These are phyloP conservation scores for Phataginus tetradactyla DNA, from an alignment of 2,797 vertebrate genomes.

Conservation along the genomic window DNA sequence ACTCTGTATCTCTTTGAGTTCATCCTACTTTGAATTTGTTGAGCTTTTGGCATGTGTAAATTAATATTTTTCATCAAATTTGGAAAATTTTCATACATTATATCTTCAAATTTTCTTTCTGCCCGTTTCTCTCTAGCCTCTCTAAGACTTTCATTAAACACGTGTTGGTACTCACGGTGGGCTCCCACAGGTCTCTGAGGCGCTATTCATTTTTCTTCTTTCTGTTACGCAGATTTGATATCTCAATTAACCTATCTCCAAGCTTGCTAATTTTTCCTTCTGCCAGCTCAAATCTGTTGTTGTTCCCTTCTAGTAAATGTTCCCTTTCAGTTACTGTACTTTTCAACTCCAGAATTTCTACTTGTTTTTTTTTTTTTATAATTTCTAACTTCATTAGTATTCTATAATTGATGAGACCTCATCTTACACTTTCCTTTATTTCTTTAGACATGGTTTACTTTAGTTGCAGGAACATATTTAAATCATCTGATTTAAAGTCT, in stretches of 20 bases:
- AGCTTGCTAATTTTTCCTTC: neutral
- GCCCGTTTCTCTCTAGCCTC: neutral
- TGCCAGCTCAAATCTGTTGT: neutral
- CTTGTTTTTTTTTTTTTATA: neutral
- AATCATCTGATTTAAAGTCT: neutral
- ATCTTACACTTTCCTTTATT: neutral
- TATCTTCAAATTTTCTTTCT: neutral
- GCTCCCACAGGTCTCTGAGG: neutral
- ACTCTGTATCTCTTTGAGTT: neutral
- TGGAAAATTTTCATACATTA: neutral
- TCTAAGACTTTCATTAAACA: neutral
- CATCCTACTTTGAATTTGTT: neutral
- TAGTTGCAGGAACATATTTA: neutral
- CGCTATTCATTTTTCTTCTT: neutral
- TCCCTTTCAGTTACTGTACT: neutral
- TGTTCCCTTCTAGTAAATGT: neutral
- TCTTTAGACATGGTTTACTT: neutral
- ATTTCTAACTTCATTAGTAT: neutral
- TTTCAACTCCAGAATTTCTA: constrained; percentile 15
- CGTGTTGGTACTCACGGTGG: neutral
- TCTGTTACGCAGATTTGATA: neutral
- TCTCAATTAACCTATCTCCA: neutral
- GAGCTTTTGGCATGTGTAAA: neutral
- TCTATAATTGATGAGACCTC: neutral
- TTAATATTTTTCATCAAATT: neutral